phyloP scores from a whole-genome alignment of 2,797 vertebrate species.

The Premnoplex brunnescens region DNA sequence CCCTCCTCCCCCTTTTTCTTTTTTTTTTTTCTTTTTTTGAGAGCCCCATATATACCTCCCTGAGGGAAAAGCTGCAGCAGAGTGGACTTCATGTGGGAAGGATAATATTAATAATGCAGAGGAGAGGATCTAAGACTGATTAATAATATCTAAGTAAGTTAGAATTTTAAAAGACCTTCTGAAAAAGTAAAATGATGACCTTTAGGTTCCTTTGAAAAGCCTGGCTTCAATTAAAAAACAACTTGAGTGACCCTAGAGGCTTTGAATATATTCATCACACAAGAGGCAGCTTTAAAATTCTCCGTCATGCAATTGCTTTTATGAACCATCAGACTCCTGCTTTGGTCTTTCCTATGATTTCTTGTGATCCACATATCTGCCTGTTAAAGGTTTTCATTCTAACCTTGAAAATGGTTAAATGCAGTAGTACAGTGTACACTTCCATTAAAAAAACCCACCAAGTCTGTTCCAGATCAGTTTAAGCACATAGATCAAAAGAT shows the following conservation, averaged over 20 bases:
- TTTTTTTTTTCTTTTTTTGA: neutral
- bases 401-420: neutral
- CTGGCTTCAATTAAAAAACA: neutral
- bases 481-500: neutral
- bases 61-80: neutral
- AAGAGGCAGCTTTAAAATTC: neutral
- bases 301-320: neutral
- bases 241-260: neutral
- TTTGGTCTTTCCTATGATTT: neutral
- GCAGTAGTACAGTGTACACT: neutral
- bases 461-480: neutral
- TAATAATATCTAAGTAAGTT: neutral
- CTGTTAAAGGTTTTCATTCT: neutral
- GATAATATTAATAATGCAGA: neutral
- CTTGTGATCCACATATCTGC: neutral
- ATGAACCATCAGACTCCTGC: neutral
- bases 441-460: neutral
- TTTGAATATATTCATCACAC: neutral
- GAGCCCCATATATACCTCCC: neutral
- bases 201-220: neutral
- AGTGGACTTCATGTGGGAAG: neutral
- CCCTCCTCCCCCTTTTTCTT: too few species aligned
- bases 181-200: neutral
- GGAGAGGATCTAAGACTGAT: neutral
- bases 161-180: neutral